A percentile compares a stretch with the other conserved stretches of the same genome.
These are phyloP conservation scores for Oenanthe melanoleuca DNA, from an alignment of 2,113 vertebrate species.

Conservation along the genomic window DNA sequence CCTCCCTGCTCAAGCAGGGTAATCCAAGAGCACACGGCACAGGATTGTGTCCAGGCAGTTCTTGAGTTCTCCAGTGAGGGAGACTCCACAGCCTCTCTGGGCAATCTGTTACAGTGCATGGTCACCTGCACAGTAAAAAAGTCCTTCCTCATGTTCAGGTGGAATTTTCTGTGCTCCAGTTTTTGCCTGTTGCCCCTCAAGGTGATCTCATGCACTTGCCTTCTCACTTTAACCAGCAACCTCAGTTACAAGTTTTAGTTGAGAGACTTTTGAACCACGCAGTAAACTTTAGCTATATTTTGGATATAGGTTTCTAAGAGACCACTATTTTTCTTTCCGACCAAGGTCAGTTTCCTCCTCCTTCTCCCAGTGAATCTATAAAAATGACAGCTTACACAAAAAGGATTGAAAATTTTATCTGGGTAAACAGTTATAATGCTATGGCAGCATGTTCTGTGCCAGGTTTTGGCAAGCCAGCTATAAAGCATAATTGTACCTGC, in stretches of 20 bases:
- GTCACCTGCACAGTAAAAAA: not conserved
- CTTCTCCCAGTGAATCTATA: not conserved
- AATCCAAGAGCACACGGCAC: not conserved
- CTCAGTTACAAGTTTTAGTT: not conserved
- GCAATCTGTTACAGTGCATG: rapidly evolving
- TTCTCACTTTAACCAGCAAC: not conserved
- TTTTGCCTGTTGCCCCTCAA: not conserved
- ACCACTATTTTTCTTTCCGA: not conserved
- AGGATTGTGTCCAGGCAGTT: not conserved
- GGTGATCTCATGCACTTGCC: rapidly evolving
- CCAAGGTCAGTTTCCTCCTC: not conserved
- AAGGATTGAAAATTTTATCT: not conserved
- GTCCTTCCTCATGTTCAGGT: not conserved
- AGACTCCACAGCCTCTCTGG: not conserved
- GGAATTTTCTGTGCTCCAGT: not conserved
- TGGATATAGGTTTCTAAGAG: not conserved
- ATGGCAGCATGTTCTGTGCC: not conserved
- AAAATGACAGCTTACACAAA: not conserved
- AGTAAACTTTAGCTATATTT: not conserved
- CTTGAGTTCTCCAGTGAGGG: not conserved
- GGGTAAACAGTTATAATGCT: not conserved
- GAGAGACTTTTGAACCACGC: rapidly evolving
- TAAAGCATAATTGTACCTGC: not conserved
- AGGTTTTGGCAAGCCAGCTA: not conserved
- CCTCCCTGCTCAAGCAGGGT: not conserved